A percentile compares a stretch with the other conserved stretches of the same genome.
phyloP scores from a whole-genome alignment of 1,140 invertebrate genomes.

The Sinonovacula constricta region DNA sequence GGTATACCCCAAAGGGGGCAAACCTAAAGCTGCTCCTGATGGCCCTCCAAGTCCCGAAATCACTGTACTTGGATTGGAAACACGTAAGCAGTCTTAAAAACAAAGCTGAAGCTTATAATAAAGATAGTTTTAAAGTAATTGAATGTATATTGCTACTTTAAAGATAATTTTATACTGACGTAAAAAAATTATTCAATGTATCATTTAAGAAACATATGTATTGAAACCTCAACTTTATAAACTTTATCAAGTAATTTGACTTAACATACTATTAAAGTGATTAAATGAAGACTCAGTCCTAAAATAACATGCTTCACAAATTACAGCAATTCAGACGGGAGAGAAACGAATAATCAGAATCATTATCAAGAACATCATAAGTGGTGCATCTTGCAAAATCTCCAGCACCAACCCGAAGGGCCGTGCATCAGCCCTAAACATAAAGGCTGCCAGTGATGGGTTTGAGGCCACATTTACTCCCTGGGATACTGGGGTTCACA shows the following conservation, averaged over 20 bases:
- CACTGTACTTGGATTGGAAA: slow-evolving; percentile 44
- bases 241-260: too few relatives aligned
- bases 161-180: too few relatives aligned
- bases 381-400: slow-evolving; percentile 84
- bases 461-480: slow-evolving; percentile 90
- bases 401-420: slow-evolving; percentile 75
- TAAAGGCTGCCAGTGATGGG: slow-evolving; percentile 84
- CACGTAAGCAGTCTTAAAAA: too few relatives aligned
- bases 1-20: slow-evolving; percentile 79
- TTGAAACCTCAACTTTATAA: too few relatives aligned
- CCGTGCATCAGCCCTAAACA: slow-evolving; percentile 81
- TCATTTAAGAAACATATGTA: too few relatives aligned
- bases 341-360: slow-evolving; percentile 88
- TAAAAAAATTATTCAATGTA: too few relatives aligned
- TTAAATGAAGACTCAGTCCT: too few relatives aligned
- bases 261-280: too few relatives aligned
- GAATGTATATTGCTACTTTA: too few relatives aligned
- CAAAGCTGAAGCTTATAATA: too few relatives aligned
- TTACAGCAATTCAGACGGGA: slow-evolving; percentile 69
- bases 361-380: slow-evolving; percentile 83
- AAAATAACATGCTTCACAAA: too few relatives aligned
- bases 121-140: too few relatives aligned
- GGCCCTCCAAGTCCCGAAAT: slow-evolving; percentile 25
- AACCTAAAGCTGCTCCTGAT: not conserved
- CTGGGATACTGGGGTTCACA: slow-evolving; percentile 85